Conservation (phyloP, 2,797 vertebrate species). For the Leptodactylus fallax region DNA sequence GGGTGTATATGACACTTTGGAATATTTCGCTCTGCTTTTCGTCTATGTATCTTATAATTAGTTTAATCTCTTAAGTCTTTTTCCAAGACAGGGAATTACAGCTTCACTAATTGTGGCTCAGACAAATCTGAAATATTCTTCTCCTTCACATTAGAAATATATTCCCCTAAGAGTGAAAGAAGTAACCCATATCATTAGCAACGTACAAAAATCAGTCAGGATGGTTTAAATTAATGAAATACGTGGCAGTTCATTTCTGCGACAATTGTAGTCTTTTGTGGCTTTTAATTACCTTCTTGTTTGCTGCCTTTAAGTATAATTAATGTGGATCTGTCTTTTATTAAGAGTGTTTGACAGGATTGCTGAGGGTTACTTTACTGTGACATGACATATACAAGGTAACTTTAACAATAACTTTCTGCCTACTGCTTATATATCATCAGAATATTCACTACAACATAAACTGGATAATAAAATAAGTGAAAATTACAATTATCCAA, state of each 20-base stretch:
- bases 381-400: background rate
- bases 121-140: constrained; percentile 25
- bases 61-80: constrained; percentile 45
- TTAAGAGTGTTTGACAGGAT: constrained; percentile 22
- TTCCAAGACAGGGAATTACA: constrained; percentile 40
- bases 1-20: background rate
- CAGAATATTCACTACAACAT: background rate
- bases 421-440: background rate
- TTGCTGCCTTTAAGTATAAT: constrained; percentile 39
- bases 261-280: constrained; percentile 33
- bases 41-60: constrained; percentile 36
- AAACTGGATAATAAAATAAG: too few species aligned
- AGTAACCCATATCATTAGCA: constrained; percentile 46
- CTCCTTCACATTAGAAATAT: constrained; percentile 41
- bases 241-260: constrained; percentile 41
- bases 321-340: constrained; percentile 43
- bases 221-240: constrained; percentile 53
- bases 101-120: constrained; percentile 38
- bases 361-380: background rate
- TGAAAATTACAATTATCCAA: background rate
- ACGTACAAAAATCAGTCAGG: constrained; percentile 19
- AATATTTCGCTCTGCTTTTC: constrained; percentile 1
- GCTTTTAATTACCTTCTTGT: constrained; percentile 47
- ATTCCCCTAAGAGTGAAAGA: constrained; percentile 35
- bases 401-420: background rate